A percentile compares a stretch with the other conserved stretches of the same genome.
Evolutionary conservation across 2,888 invertebrate species (phyloP).

Genomic region (Tenthredo mesomela): DNA sequence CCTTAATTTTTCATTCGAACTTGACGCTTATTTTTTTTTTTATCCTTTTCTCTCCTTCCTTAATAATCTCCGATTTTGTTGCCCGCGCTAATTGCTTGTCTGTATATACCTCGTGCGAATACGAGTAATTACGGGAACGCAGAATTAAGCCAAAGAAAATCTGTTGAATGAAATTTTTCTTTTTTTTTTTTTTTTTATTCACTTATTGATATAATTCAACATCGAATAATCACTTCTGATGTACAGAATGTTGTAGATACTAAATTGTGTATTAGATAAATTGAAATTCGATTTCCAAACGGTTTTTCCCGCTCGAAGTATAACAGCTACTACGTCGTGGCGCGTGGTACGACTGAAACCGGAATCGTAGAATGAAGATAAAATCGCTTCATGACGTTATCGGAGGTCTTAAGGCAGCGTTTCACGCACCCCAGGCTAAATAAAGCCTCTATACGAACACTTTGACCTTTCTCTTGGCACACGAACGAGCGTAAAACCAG

Average conservation of each 20-base stretch:
- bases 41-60: not conserved
- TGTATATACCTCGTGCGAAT: not conserved
- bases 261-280: not conserved
- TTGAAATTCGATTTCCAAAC: not conserved
- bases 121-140: not conserved
- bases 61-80: not conserved
- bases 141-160: slow-evolving; percentile 1
- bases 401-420: slow-evolving; percentile 36
- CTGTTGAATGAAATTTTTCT: not conserved
- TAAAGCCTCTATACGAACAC: slow-evolving; percentile 46
- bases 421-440: slow-evolving; percentile 49
- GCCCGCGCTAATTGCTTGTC: slow-evolving; percentile 6
- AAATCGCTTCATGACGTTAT: slow-evolving; percentile 38
- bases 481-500: slow-evolving; percentile 37
- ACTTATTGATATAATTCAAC: not conserved
- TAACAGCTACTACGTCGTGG: not conserved
- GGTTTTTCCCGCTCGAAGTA: not conserved
- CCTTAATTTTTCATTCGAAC: not conserved
- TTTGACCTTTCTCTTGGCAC: slow-evolving; percentile 43
- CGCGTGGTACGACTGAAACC: not conserved
- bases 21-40: not conserved
- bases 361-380: slow-evolving; percentile 28
- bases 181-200: not conserved
- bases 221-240: not conserved
- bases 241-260: not conserved